Percentiles rank a stretch among this genome's conserved stretches.
phyloP scores from a whole-genome alignment of 2,888 invertebrate genomes.

The Nebria salina region DNA sequence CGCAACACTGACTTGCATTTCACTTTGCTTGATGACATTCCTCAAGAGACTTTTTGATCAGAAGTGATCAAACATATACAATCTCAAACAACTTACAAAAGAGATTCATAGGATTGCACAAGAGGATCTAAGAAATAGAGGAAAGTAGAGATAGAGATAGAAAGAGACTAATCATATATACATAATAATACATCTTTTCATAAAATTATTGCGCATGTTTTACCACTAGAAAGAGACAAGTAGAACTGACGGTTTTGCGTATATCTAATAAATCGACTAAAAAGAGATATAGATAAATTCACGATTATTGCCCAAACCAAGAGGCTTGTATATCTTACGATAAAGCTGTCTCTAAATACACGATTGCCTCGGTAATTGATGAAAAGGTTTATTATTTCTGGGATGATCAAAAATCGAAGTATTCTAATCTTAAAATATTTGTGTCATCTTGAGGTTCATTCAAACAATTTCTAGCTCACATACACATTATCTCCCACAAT shows the following conservation, averaged over 20 bases:
- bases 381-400: neutral
- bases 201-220: neutral
- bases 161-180: neutral
- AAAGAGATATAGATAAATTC: neutral
- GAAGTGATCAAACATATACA: neutral
- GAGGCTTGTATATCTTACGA: too few relatives aligned
- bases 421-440: neutral
- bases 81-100: conserved; percentile 1
- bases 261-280: neutral
- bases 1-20: conserved; percentile 40
- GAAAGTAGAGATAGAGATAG: neutral
- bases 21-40: conserved; percentile 34
- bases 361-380: neutral
- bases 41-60: conserved; percentile 16
- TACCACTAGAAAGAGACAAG: neutral
- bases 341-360: too few relatives aligned
- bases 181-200: neutral
- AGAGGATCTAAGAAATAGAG: neutral
- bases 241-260: neutral
- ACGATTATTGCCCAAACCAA: too few relatives aligned
- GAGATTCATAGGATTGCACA: neutral
- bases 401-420: neutral
- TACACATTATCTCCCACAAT: conserved; percentile 34
- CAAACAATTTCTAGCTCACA: conserved; percentile 3
- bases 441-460: neutral